Percentiles rank a stretch among this genome's conserved stretches.
Evolutionary conservation across 2,888 invertebrate species (phyloP).

Genomic region (Bimastos eiseni): DNA sequence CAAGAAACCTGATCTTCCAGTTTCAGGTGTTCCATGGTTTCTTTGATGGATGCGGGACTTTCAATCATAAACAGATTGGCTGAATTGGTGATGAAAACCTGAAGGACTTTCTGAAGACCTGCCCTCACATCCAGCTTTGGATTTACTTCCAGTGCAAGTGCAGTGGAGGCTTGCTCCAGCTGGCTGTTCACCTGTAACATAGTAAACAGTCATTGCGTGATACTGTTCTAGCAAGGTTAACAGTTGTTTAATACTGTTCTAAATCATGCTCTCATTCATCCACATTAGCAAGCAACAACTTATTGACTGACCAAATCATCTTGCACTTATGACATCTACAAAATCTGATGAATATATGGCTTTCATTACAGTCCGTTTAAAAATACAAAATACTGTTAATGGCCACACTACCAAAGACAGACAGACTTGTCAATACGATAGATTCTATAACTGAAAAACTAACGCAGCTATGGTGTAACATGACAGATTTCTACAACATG

Average conservation of each 20-base stretch:
- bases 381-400: neutral
- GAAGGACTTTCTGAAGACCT: conserved; percentile 72
- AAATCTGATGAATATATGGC: neutral
- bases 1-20: conserved; percentile 43
- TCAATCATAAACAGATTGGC: conserved; percentile 79
- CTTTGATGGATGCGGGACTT: conserved; percentile 19
- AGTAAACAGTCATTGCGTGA: neutral
- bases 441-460: too few relatives aligned
- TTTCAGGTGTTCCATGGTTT: neutral
- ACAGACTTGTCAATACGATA: too few relatives aligned
- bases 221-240: neutral
- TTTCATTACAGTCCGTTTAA: neutral
- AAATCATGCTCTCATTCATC: neutral
- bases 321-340: neutral
- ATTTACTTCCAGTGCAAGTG: neutral
- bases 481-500: too few relatives aligned
- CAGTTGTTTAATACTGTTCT: neutral
- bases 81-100: conserved; percentile 88
- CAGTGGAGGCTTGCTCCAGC: neutral
- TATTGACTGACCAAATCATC: too few relatives aligned
- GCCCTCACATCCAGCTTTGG: conserved; percentile 49
- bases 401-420: neutral
- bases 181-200: neutral
- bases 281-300: neutral
- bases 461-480: too few relatives aligned